Evolutionary conservation across 37 sponge, comb jelly and placozoan genomes (phyloP).

Genomic region (Spongia lamella): DNA sequence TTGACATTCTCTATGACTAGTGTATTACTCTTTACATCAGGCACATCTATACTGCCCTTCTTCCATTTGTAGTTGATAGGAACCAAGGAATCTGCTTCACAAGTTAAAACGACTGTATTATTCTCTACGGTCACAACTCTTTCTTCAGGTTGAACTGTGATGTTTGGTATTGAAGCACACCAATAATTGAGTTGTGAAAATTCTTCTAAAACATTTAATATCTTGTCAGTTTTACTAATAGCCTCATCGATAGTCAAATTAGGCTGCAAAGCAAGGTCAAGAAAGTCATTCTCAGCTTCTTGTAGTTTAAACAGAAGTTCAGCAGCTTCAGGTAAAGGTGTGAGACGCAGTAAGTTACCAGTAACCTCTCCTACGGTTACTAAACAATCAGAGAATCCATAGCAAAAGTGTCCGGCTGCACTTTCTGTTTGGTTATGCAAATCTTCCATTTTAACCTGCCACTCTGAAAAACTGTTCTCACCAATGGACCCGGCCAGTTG

Average conservation of each 20-base stretch:
- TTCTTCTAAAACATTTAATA: neutral
- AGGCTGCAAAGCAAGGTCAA: neutral
- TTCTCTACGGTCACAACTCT: conserved; percentile 12
- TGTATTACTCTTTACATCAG: neutral
- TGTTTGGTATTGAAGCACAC: conserved; percentile 31
- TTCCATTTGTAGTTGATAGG: conserved; percentile 21
- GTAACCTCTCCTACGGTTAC: neutral
- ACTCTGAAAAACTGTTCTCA: conserved; percentile 3
- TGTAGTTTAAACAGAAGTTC: neutral
- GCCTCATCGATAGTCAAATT: conserved; percentile 10
- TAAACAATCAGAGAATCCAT: conserved; percentile 8
- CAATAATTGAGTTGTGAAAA: conserved; percentile 12
- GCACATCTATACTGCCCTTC: neutral
- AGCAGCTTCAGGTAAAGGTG: neutral
- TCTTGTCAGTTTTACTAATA: neutral
- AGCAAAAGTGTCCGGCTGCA: neutral
- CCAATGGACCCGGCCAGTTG: neutral
- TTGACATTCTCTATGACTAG: neutral
- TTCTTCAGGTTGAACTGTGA: neutral
- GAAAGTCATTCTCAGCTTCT: conserved; percentile 9
- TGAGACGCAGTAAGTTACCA: neutral
- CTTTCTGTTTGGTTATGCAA: neutral
- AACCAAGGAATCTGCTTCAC: conserved; percentile 18
- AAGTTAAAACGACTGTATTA: neutral
- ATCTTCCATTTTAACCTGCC: conserved; percentile 9